phyloP scores from a whole-genome alignment of 2,113 vertebrate species.

The Peromyscus maniculatus region DNA sequence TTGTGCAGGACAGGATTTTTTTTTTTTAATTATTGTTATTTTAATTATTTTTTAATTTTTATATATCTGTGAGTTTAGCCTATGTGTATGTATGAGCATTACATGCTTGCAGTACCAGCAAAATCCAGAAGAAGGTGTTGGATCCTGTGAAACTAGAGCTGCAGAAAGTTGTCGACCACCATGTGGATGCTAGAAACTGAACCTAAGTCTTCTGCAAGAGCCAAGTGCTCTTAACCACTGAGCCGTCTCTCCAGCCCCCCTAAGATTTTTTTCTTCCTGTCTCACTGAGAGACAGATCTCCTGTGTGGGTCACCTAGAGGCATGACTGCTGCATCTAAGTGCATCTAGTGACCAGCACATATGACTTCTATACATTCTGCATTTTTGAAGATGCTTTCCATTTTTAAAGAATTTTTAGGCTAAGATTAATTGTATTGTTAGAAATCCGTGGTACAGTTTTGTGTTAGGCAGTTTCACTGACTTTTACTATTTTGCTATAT shows the following conservation, averaged over 20 bases:
- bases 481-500: background rate
- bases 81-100: background rate
- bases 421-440: background rate
- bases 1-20: background rate
- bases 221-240: background rate
- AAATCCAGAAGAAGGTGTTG: background rate
- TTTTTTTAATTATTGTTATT: background rate
- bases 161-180: background rate
- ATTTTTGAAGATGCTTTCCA: constrained; percentile 11
- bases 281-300: background rate
- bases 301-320: background rate
- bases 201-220: background rate
- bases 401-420: background rate
- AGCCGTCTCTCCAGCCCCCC: background rate
- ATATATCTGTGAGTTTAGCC: background rate
- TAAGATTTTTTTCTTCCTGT: background rate
- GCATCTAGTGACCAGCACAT: no score
- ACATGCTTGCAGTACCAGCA: background rate
- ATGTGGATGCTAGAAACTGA: background rate
- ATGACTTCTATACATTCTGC: background rate
- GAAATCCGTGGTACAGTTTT: background rate
- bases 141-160: background rate
- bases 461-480: background rate
- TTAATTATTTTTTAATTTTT: background rate
- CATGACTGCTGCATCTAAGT: background rate